Evolutionary conservation across 2,888 invertebrate species (phyloP).

Genomic region (Carabus problematicus): DNA sequence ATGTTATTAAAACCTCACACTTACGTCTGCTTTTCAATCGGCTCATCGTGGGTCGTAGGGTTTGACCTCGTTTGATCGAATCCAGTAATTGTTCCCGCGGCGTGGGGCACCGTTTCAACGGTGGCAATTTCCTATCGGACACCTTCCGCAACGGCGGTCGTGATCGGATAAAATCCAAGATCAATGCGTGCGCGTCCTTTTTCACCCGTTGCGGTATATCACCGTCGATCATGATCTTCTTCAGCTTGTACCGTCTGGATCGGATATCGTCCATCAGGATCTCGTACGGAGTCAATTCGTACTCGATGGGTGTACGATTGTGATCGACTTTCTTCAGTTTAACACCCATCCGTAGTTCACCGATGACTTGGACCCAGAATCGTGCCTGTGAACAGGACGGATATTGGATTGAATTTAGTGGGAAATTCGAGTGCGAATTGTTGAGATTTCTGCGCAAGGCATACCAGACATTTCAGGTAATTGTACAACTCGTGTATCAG

Average conservation of each 20-base stretch:
- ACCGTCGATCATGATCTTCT: conserved; percentile 85
- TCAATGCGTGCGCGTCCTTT: conserved; percentile 94
- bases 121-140: conserved; percentile 78
- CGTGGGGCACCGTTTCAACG: conserved; percentile 76
- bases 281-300: conserved; percentile 94
- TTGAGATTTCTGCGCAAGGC: too few relatives aligned
- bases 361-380: conserved; percentile 95
- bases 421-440: too few relatives aligned
- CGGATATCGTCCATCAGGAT: conserved; percentile 96
- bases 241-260: conserved; percentile 85
- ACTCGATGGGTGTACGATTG: conserved; percentile 83
- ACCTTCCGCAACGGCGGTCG: conserved; percentile 92
- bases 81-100: conserved; percentile 86
- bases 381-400: conserved; percentile 72
- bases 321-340: conserved; percentile 88
- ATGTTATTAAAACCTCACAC: conserved; percentile 22
- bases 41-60: conserved; percentile 68
- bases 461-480: too few relatives aligned
- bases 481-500: too few relatives aligned
- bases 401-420: conserved; percentile 2
- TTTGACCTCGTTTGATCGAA: conserved; percentile 80
- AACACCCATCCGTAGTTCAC: conserved; percentile 89
- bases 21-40: conserved; percentile 60
- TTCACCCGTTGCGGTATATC: conserved; percentile 83
- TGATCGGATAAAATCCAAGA: conserved; percentile 95